Percentiles rank a stretch among this genome's conserved stretches.
phyloP scores from a whole-genome alignment of 2,888 invertebrate species.

The Sphinx pinastri region DNA sequence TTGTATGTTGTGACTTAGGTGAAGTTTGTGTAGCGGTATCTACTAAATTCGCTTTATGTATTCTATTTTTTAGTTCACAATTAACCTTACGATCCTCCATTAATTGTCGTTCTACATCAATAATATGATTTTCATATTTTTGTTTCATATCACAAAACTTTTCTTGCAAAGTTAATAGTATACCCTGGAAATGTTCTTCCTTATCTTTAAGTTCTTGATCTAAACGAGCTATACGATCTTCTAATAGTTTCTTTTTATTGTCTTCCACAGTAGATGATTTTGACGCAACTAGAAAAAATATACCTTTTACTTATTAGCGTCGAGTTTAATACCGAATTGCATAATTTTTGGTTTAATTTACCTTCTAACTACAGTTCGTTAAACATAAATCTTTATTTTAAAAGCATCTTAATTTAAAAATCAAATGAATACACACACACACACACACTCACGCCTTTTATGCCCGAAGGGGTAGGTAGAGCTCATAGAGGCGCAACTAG shows the following conservation, averaged over 20 bases:
- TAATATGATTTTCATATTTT: constrained; percentile 90
- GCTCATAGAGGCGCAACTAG: too few relatives aligned
- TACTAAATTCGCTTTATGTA: constrained; percentile 65
- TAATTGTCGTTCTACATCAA: constrained; percentile 88
- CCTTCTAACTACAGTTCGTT: too few relatives aligned
- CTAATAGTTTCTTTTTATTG: constrained; percentile 85
- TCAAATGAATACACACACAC: neutral
- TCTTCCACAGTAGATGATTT: constrained; percentile 82
- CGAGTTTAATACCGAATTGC: too few relatives aligned
- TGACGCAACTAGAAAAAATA: constrained; percentile 75
- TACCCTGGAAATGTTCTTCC: constrained; percentile 88
- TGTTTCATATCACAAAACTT: constrained; percentile 90
- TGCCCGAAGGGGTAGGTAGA: too few relatives aligned
- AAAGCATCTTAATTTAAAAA: neutral
- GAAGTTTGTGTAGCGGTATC: constrained; percentile 79
- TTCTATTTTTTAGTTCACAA: constrained; percentile 82
- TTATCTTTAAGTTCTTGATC: constrained; percentile 89
- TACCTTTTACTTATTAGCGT: too few relatives aligned
- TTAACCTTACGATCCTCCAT: constrained; percentile 77
- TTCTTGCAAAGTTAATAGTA: constrained; percentile 88
- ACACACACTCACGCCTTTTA: too few relatives aligned
- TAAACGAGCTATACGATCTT: constrained; percentile 88
- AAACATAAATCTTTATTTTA: neutral
- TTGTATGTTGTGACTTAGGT: constrained; percentile 54
- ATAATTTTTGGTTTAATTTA: too few relatives aligned